phyloP scores from a whole-genome alignment of 2,888 invertebrate genomes.

The Geophilus truncorum region DNA sequence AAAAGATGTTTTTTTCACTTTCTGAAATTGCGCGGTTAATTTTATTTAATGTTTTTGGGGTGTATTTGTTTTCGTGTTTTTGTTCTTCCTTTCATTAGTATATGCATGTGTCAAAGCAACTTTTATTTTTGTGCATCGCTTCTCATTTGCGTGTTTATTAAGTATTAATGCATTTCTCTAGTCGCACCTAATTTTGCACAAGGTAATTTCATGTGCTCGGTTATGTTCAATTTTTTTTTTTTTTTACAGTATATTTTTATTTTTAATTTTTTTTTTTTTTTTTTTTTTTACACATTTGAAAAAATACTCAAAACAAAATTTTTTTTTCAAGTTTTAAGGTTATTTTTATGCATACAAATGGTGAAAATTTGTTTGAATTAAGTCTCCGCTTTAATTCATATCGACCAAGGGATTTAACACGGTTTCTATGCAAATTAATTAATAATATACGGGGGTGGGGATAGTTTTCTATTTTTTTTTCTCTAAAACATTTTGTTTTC shows the following conservation, averaged over 20 bases:
- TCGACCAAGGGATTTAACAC: not conserved
- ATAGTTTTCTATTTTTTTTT: no score
- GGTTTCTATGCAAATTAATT: not conserved
- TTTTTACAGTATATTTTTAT: not conserved
- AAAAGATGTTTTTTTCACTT: no score
- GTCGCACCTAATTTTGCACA: not conserved
- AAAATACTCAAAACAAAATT: not conserved
- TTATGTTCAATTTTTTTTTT: not conserved
- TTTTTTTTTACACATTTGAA: not conserved
- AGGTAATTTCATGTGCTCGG: not conserved
- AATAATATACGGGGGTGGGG: not conserved
- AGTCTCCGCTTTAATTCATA: not conserved
- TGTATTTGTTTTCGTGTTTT: not conserved
- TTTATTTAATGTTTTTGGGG: not conserved
- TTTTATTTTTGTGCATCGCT: not conserved
- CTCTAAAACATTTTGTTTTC: no score
- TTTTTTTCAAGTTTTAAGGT: not conserved
- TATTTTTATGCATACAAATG: not conserved
- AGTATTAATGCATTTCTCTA: slow-evolving; percentile 4
- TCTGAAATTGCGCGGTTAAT: not conserved
- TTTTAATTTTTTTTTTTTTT: not conserved
- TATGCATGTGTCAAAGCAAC: not conserved
- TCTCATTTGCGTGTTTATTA: slow-evolving; percentile 20
- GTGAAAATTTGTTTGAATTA: not conserved
- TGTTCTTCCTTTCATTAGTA: not conserved